phyloP scores from a whole-genome alignment of 1,140 invertebrate genomes.

The Sesamia nonagrioides region DNA sequence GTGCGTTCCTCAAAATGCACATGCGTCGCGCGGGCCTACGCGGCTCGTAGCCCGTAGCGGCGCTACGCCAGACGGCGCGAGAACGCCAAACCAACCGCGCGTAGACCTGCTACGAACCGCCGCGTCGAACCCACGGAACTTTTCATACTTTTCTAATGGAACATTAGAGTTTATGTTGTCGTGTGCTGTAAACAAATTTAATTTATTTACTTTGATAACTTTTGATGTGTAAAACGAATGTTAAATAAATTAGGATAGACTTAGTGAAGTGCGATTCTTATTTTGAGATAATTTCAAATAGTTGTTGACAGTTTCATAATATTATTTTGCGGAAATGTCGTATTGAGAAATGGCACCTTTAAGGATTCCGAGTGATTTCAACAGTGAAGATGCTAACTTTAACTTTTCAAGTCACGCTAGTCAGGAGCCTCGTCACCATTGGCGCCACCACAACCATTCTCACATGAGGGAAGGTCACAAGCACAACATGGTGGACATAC shows the following conservation, averaged over 20 bases:
- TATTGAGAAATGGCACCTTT: slow-evolving; percentile 74
- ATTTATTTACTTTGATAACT: slow-evolving; percentile 59
- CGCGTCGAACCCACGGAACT: slow-evolving; percentile 70
- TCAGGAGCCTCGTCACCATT: slow-evolving; percentile 70
- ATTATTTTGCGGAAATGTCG: slow-evolving; percentile 41
- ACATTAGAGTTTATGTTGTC: slow-evolving; percentile 57
- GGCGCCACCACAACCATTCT: slow-evolving; percentile 74
- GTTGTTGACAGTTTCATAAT: slow-evolving; percentile 51
- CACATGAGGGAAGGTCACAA: slow-evolving; percentile 70
- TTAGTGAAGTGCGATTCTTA: slow-evolving; percentile 56
- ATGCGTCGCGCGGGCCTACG: slow-evolving; percentile 75
- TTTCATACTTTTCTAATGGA: slow-evolving; percentile 79
- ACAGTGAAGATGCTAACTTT: slow-evolving; percentile 66
- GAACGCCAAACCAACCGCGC: slow-evolving; percentile 68
- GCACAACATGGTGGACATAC: slow-evolving; percentile 82
- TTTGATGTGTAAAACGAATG: slow-evolving; percentile 61
- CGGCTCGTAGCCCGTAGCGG: slow-evolving; percentile 64
- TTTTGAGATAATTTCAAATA: slow-evolving; percentile 13
- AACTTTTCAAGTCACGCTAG: slow-evolving; percentile 74
- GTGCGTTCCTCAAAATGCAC: slow-evolving; percentile 71
- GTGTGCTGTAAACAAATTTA: slow-evolving; percentile 59
- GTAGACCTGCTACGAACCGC: slow-evolving; percentile 72
- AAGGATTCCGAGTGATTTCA: slow-evolving; percentile 72
- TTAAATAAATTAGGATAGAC: slow-evolving; percentile 30
- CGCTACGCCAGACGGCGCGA: slow-evolving; percentile 75